Evolutionary conservation across 1,140 invertebrate species (phyloP).

Genomic region (Lepidurus apus): DNA sequence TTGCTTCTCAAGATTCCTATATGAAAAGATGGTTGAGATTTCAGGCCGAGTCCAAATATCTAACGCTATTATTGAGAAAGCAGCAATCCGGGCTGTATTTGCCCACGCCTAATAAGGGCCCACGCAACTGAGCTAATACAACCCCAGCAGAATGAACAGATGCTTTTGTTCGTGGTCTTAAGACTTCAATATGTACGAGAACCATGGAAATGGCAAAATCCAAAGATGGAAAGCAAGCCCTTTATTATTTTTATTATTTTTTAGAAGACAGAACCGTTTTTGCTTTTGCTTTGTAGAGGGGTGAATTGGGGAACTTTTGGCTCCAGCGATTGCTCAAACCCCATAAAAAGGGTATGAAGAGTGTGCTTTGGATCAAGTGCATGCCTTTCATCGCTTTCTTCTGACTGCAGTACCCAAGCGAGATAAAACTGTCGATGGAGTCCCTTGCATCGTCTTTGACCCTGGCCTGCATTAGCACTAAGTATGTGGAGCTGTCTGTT

Average conservation of each 20-base stretch:
- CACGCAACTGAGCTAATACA: not conserved
- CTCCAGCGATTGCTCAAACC: not conserved
- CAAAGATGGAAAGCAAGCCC: too few species aligned
- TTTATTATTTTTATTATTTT: too few species aligned
- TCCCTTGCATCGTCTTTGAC: not conserved
- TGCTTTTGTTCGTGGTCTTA: not conserved
- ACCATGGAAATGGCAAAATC: too few species aligned
- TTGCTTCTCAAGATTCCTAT: not conserved
- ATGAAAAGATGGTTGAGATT: constrained; percentile 14
- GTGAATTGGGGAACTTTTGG: not conserved
- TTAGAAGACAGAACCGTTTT: too few species aligned
- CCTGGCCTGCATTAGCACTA: constrained; percentile 10
- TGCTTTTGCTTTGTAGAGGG: not conserved
- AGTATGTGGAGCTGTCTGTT: not conserved
- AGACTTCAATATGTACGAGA: too few species aligned
- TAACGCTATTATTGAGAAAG: not conserved
- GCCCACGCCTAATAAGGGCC: not conserved
- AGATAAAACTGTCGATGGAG: not conserved
- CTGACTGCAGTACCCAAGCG: not conserved
- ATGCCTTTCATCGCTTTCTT: not conserved
- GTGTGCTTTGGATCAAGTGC: not conserved
- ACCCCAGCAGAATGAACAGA: not conserved
- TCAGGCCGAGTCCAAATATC: not conserved
- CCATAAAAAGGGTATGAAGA: not conserved
- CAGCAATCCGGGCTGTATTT: not conserved